These are phyloP conservation scores for Plagodis pulveraria DNA, from an alignment of 2,888 invertebrate species.

Conservation along the genomic window DNA sequence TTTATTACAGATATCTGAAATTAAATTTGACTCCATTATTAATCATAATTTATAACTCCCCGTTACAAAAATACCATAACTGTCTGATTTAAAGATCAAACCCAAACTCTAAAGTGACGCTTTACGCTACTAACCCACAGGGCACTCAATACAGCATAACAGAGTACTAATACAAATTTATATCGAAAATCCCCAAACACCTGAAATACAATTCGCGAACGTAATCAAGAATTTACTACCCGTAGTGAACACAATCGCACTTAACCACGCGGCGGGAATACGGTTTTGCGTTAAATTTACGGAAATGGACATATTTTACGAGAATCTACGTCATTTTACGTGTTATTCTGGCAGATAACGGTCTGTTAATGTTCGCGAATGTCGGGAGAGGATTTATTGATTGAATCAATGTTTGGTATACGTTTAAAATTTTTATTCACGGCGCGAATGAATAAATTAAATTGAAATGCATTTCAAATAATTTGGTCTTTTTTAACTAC, in stretches of 20 bases:
- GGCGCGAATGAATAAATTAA: no score
- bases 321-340: constrained; percentile 18
- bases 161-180: not conserved
- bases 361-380: constrained; percentile 19
- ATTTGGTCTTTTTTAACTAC: no score
- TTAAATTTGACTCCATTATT: no score
- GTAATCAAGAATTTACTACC: constrained; percentile 27
- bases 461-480: no score
- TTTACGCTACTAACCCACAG: no score
- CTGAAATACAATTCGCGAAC: constrained; percentile 1
- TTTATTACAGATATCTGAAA: no score
- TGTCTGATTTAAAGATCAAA: no score
- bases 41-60: no score
- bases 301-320: constrained; percentile 15
- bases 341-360: constrained; percentile 11
- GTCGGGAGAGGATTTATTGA: constrained; percentile 27
- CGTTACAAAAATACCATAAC: no score
- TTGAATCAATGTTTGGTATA: constrained; percentile 1
- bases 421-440: no score
- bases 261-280: constrained; percentile 13
- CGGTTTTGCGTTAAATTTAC: constrained; percentile 13
- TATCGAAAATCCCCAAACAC: not conserved
- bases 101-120: no score
- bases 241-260: constrained; percentile 16
- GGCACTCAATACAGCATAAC: no score